Base-by-base conservation (phyloP, 2,888 invertebrate genomes). In the Plusia festucae region DNA sequence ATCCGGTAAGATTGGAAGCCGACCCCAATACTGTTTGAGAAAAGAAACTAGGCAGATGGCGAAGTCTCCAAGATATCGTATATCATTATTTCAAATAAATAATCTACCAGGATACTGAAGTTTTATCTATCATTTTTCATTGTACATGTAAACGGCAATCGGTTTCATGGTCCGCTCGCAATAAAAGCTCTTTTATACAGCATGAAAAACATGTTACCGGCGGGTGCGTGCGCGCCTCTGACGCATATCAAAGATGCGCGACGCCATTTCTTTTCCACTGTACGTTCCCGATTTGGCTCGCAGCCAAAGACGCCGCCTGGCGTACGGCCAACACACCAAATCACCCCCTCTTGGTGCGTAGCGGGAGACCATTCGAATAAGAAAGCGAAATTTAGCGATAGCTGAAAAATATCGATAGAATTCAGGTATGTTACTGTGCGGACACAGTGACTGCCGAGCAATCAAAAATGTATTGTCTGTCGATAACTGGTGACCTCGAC, bases 191-290 rank as follows among this genome's bases (percentile, higher is more conserved):
- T 79, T 81, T 76, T 77, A 78, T 76, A 81, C 73, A 79, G 86
- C 79, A 82, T 78, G 83, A 83, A 82, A 82, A 83, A 81, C 82
- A 77, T 81, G 79, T 74, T 75, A 76, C 81, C 72, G 73, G 72
- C 70, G 73, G 70, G 69, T 88, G 92, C 90, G 91, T 88, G 88
- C 82, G 89, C 90, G 92, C 90, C 84, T 90, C 90, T 95, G 94
- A 95, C 94, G 94, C 94, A 95, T 94, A 93, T 93, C 90, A 88
- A 91, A 94, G 94, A 93, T 92, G 93, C 89, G 94, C 94, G 94
- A 93, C 93, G 90, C 87, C 88, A 89, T 92, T 94, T 94, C 91
- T 86, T 94, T 93, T 92, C 90, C 89, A 89, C 89, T 87, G 90
- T 85, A 79, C 83, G 89, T 88, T 89, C 87, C 83, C 86, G 87